A percentile compares a stretch with the other conserved stretches of the same genome.
Conservation (phyloP, 2,888 invertebrate species). For the Cheilosia pagana region DNA sequence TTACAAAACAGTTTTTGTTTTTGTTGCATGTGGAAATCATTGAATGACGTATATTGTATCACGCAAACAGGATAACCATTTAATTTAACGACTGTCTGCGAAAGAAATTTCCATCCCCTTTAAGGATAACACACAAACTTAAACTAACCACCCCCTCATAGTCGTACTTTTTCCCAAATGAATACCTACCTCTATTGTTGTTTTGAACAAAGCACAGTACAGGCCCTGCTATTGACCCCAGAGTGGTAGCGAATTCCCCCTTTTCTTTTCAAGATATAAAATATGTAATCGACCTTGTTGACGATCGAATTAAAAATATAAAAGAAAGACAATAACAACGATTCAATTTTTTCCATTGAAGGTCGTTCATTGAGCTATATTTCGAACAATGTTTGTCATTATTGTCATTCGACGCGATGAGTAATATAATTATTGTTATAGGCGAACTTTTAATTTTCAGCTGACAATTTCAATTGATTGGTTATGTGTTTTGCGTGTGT, state of each 20-base stretch:
- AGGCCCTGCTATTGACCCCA: conserved; percentile 33
- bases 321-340: neutral
- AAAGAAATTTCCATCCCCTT: conserved; percentile 48
- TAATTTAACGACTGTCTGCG: conserved; percentile 51
- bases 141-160: conserved; percentile 14
- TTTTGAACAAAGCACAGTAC: conserved; percentile 48
- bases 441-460: no score
- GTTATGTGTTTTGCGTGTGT: no score
- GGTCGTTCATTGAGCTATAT: conserved; percentile 25
- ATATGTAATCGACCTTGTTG: conserved; percentile 48
- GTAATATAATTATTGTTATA: no score
- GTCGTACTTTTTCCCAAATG: conserved; percentile 14
- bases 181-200: conserved; percentile 46
- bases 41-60: conserved; percentile 36
- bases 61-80: conserved; percentile 57
- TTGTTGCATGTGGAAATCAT: conserved; percentile 15
- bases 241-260: conserved; percentile 4
- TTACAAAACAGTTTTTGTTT: conserved; percentile 1
- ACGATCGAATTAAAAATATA: conserved; percentile 38
- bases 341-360: conserved; percentile 31
- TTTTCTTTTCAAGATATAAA: conserved; percentile 12
- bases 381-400: neutral
- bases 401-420: neutral
- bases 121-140: conserved; percentile 2
- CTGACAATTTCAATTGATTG: no score